These are phyloP conservation scores for Epizoanthus illoricatus DNA, from an alignment of 92 coral and sea anemone species.

Conservation along the genomic window DNA sequence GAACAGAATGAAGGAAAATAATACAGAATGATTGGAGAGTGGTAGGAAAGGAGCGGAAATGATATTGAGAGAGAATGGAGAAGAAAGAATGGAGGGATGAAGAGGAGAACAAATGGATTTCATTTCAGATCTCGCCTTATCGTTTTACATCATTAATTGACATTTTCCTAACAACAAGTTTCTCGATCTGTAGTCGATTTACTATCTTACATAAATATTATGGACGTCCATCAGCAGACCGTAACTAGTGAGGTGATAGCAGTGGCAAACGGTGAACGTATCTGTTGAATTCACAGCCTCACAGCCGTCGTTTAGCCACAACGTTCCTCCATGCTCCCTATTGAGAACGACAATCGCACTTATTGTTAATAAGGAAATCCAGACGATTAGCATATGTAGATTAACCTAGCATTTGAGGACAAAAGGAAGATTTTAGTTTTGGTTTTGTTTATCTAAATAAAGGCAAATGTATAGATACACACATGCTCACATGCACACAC, in stretches of 20 bases:
- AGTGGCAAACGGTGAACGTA: slow-evolving; percentile 62
- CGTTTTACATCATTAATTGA: no score
- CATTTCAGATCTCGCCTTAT: no score
- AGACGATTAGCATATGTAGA: background rate
- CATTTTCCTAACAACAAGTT: no score
- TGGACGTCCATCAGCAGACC: slow-evolving; percentile 89
- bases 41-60: no score
- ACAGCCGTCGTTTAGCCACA: slow-evolving; percentile 60
- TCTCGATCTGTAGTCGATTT: background rate
- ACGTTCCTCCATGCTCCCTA: slow-evolving; percentile 26
- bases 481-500: background rate
- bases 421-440: no score
- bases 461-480: background rate
- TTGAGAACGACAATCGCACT: background rate
- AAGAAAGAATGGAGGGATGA: no score
- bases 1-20: no score
- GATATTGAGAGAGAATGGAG: no score
- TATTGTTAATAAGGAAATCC: background rate
- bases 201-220: slow-evolving; percentile 65
- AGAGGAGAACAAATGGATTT: no score
- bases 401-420: background rate
- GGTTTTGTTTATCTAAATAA: no score
- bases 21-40: no score
- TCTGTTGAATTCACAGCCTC: slow-evolving; percentile 48
- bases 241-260: slow-evolving; percentile 82